A percentile compares a stretch with the other conserved stretches of the same genome.
These are phyloP conservation scores for Dallia pectoralis DNA, from an alignment of 2,797 vertebrate genomes.

Conservation along the genomic window DNA sequence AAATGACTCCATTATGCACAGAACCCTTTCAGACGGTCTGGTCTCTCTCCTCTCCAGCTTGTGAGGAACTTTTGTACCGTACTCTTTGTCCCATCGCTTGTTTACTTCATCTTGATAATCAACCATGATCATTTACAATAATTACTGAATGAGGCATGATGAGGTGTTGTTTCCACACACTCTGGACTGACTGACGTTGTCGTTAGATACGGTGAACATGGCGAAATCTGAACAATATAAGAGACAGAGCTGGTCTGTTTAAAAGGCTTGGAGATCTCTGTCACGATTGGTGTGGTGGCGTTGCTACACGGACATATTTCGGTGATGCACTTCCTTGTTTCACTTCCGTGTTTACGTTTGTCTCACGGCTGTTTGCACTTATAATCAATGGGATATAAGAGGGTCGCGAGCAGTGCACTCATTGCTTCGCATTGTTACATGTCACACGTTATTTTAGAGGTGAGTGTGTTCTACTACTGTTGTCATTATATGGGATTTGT, in stretches of 20 bases:
- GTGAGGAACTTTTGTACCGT: too few species aligned
- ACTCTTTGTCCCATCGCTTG: neutral
- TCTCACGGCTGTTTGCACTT: too few species aligned
- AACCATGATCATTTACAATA: neutral
- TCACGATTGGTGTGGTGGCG: too few species aligned
- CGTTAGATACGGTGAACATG: neutral
- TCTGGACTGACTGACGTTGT: neutral
- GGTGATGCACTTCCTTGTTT: too few species aligned
- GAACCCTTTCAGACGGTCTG: neutral
- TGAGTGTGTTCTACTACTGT: too few species aligned
- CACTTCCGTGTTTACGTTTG: too few species aligned
- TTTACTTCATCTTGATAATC: neutral
- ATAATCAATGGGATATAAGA: too few species aligned
- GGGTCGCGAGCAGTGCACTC: too few species aligned
- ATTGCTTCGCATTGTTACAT: too few species aligned
- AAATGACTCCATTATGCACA: neutral
- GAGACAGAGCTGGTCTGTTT: neutral
- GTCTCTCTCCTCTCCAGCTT: neutral
- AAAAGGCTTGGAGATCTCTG: neutral
- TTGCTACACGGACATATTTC: too few species aligned
- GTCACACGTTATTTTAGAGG: too few species aligned
- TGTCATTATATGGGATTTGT: too few species aligned
- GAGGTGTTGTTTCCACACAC: neutral
- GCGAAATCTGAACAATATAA: neutral
- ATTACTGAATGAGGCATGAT: neutral